Evolutionary conservation across 2,888 invertebrate species (phyloP), one percentile per base, ranked within the genome.

Genomic region (Oscheius sp.): DNA sequence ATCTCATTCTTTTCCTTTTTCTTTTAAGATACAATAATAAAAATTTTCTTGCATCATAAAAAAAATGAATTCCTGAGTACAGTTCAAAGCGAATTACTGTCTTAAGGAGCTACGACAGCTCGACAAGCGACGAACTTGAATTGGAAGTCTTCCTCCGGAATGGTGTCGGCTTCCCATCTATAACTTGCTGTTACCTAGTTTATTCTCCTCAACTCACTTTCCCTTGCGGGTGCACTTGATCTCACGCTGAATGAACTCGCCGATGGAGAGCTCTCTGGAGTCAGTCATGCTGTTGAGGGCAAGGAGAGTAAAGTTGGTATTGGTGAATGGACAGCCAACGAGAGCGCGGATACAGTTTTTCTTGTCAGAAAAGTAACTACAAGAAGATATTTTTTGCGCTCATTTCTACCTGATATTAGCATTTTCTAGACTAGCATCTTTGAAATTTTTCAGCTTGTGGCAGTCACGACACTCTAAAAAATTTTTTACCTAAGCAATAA

Each of bases 161-260:
- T n/a, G n/a, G n/a, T n/a, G n/a, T n/a, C n/a, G n/a, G n/a, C n/a
- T n/a, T n/a, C n/a, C n/a, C n/a, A n/a, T n/a, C n/a, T n/a, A n/a
- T n/a, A n/a, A n/a, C n/a, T n/a, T n/a, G n/a, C n/a, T n/a, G n/a
- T n/a, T n/a, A n/a, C n/a, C n/a, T n/a, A n/a, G n/a, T n/a, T n/a
- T n/a, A n/a, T n/a, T n/a, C n/a, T n/a, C n/a, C n/a, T n/a, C 8
- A n/a, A 56, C 59, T 38, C 20, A 59, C 59, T 44, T 44, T 59
- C 59, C 59, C 59, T 59, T 59, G 12, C 24, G 22, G 56, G 20
- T 56, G 59, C 59, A 59, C 44, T 59, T 44, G 28, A 59, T 30
- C 3, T 17, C 44, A 14, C 59, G 41, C 12, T 59, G n/a, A 14
- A 59, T 44, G 44, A 41, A 26, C 2, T 22, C 14, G 22, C 59